Base-by-base conservation (phyloP, 2,888 invertebrate species). In the Amorpha juglandis region DNA sequence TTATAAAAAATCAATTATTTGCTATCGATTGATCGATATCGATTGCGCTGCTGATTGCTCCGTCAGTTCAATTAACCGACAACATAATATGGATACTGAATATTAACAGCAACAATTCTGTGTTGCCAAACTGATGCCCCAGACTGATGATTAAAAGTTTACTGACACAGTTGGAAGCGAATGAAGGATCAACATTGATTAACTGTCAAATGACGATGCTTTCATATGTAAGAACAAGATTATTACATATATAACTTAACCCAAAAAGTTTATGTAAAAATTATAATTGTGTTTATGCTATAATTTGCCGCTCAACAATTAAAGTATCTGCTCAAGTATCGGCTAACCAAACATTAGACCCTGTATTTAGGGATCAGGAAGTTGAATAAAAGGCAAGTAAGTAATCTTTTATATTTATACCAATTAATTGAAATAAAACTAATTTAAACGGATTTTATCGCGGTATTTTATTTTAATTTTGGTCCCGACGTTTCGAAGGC, bases 31-130 rank as follows among this genome's bases (percentile, higher is more conserved):
- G 38, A 35, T 55, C n/a, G 8, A 27, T n/a, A 16, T 9, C 35
- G 38, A 55, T 55, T 9, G 38, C 8, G 16, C 55, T 55, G 55
- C 16, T 38, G 16, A 2, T 38, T 35, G 35, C 35, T 38, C 16
- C 55, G 55, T 38, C 55, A 55, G 38, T 35, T 4, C 27, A 4
- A 27, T 3, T 27, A 27, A 27, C 38, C 11, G 35, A 55, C 38
- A 16, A 16, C 55, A 53, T 33, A 38, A 38, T 27, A 4, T 27
- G 27, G 4, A 27, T 38, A 55, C 55, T 9, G 35, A 55, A 38
- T 55, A 55, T 16, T 55, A 35, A 55, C 55, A 55, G 55, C 35
- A 55, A 33, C 55, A 38, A 55, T 38, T 55, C 55, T 11, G 55
- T 35, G 16, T 55, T 55, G 55, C 55, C 21, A 21, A 38, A 55